Conservation (phyloP, 2,888 invertebrate genomes). For the Callyntrura sp. region DNA sequence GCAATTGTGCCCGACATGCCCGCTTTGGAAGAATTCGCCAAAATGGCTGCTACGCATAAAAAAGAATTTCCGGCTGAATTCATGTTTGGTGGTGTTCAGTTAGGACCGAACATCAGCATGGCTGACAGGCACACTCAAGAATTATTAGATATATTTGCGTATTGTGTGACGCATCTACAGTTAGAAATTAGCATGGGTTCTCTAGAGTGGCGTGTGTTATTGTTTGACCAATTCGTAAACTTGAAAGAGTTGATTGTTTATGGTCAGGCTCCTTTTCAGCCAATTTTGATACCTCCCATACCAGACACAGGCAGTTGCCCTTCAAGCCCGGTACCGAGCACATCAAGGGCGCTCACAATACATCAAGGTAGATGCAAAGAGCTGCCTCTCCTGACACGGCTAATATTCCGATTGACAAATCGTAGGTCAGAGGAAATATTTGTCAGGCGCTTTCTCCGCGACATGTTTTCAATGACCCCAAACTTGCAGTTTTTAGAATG, state of each 20-base stretch:
- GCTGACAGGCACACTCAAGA: conserved; percentile 40
- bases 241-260: conserved; percentile 58
- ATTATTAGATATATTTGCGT: conserved; percentile 17
- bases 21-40: conserved; percentile 55
- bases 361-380: conserved; percentile 5
- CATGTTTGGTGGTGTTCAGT: conserved; percentile 13
- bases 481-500: conserved; percentile 55
- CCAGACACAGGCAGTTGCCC: conserved; percentile 23
- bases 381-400: conserved; percentile 8
- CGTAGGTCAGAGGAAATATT: conserved; percentile 68
- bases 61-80: conserved; percentile 4
- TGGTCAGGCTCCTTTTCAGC: conserved; percentile 59
- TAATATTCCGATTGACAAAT: conserved; percentile 61
- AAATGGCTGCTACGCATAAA: conserved; percentile 12
- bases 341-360: not conserved
- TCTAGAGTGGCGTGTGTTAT: conserved; percentile 57
- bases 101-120: conserved; percentile 32
- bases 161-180: not conserved
- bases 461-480: conserved; percentile 57
- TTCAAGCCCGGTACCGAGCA: not conserved
- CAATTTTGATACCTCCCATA: conserved; percentile 14
- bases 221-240: conserved; percentile 66
- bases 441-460: conserved; percentile 67
- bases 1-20: conserved; percentile 22
- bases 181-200: conserved; percentile 20